These are phyloP conservation scores for Neosalanx taihuensis DNA, from an alignment of 2,797 vertebrate genomes.

Conservation along the genomic window DNA sequence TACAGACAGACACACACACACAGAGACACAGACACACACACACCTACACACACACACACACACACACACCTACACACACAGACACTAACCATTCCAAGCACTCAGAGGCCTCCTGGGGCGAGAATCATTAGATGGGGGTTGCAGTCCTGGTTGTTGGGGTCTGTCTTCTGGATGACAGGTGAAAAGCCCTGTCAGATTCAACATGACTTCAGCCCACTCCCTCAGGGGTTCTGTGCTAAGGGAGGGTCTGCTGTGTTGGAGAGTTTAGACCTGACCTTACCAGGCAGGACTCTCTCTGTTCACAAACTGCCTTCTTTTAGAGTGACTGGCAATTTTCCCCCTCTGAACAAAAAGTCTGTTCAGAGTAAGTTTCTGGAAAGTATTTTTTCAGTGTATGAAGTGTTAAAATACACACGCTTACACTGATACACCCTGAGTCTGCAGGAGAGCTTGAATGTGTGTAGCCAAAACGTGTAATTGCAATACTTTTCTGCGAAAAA, in stretches of 20 bases:
- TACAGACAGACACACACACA: background rate
- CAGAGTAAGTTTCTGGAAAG: background rate
- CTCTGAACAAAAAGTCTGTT: background rate
- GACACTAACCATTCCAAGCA: background rate
- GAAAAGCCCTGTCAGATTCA: constrained; percentile 10
- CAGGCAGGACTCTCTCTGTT: background rate
- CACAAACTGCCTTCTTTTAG: background rate
- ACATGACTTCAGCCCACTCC: background rate
- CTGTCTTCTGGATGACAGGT: constrained; percentile 1
- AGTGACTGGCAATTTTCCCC: background rate
- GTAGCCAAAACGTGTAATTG: too few relatives aligned
- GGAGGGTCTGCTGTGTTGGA: background rate
- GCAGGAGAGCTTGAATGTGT: too few relatives aligned
- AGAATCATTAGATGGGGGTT: constrained; percentile 2
- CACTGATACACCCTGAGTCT: too few relatives aligned
- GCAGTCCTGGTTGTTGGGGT: constrained; percentile 3
- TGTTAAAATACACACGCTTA: background rate
- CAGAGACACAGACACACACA: background rate
- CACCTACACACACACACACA: background rate
- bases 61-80: background rate
- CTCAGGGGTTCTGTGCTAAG: background rate
- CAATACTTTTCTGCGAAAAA: too few relatives aligned
- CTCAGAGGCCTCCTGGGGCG: background rate
- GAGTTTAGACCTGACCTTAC: background rate
- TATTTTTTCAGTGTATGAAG: too few relatives aligned